Evolutionary conservation across 2,113 vertebrate species (phyloP), one percentile per base, ranked within the genome.

Genomic region (Chionis minor): DNA sequence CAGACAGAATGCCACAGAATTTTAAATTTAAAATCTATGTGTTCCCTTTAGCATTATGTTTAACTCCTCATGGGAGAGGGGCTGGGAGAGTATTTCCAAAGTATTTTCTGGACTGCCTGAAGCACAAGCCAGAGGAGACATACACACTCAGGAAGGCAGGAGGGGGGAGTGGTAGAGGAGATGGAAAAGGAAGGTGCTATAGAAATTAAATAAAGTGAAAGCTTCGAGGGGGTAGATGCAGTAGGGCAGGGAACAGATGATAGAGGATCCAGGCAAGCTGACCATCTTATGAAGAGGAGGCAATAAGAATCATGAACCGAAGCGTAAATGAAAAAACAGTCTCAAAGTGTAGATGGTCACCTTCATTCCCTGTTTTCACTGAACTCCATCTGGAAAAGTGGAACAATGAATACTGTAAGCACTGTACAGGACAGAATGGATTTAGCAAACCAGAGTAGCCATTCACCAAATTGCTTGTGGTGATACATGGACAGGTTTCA

Each of bases 361-460:
- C 30, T 90, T 51, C 38, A 40, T 35, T 15, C 32, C 23, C 14
- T 59, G 16, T 58, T 88, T 86, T 33, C 71, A n/a, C 3, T 13
- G 3, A 71, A 23, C 21, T 86, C 27, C 23, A 2, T 5, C 22
- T 32, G 69, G 55, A 33, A 44, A 23, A 55, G 13, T 14, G 24
- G 21, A 44, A 49, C 26, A 66, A 80, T 7, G 12, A 70, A 52
- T 16, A 24, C 9, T 67, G 4, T 17, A 33, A 20, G 56, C 56
- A 14, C 19, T 56, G 15, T 12, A 30, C 10, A 66, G 38, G n/a
- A 63, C 44, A 88, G 8, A 81, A 30, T 0, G 0, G 4, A 6
- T 40, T 90, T 26, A 74, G 15, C 58, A 78, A 81, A 75, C 9
- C 0, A 0, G 24, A 78, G 32, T 11, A 4, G 0, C 21, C 24